Evolutionary conservation across 2,797 vertebrate species (phyloP).

Genomic region (Brachyrhaphis roseni): DNA sequence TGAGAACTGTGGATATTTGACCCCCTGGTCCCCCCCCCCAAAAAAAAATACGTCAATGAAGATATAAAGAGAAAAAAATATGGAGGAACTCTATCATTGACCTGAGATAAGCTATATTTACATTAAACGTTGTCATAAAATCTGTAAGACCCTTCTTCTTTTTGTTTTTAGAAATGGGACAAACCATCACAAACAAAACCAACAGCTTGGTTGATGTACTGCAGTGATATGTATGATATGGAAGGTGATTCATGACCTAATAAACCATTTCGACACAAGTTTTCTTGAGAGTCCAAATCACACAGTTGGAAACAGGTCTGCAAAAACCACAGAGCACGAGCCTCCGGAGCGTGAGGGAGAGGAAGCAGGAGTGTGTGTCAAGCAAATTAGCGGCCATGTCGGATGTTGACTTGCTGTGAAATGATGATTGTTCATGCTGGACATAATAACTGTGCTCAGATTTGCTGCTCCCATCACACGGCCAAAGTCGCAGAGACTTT

Average conservation of each 20-base stretch:
- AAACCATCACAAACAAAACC: not conserved
- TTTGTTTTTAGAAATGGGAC: not conserved
- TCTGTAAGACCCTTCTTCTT: not conserved
- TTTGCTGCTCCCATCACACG: not conserved
- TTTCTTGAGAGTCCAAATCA: not conserved
- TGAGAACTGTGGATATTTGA: not conserved
- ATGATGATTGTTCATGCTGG: constrained; percentile 51
- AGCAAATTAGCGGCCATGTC: constrained; percentile 4
- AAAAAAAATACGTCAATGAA: not conserved
- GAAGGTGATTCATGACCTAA: not conserved
- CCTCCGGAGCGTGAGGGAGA: not conserved
- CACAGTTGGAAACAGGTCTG: not conserved
- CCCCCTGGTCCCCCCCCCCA: accelerated
- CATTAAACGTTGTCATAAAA: not conserved
- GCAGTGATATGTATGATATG: not conserved
- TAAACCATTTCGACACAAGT: not conserved
- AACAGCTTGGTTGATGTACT: not conserved
- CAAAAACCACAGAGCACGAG: not conserved
- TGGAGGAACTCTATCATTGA: not conserved
- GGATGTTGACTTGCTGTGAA: constrained; percentile 50
- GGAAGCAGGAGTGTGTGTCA: not conserved
- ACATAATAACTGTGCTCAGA: not conserved
- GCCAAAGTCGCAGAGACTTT: not conserved
- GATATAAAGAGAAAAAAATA: not conserved
- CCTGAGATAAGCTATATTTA: not conserved